Conservation (phyloP, 2,797 vertebrate genomes). For the Leuciscus waleckii region DNA sequence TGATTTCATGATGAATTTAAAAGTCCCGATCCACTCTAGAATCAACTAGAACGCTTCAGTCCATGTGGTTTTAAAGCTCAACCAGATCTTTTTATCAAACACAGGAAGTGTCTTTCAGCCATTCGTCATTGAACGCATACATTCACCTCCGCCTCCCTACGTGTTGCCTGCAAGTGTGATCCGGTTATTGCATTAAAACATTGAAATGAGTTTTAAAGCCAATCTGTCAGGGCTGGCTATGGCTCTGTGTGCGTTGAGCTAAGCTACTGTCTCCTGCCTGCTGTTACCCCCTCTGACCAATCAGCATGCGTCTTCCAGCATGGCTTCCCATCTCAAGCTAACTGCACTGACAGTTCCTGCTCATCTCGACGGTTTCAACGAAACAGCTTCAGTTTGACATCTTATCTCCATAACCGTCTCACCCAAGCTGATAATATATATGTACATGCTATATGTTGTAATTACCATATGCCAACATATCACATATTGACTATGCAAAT, state of each 20-base stretch:
- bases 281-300: slow-evolving; percentile 47
- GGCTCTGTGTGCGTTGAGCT: slow-evolving; percentile 40
- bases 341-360: slow-evolving; percentile 36
- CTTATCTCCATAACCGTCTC: slow-evolving; percentile 10
- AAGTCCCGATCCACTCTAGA: neutral
- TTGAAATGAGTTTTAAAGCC: slow-evolving; percentile 28
- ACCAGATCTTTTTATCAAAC: neutral
- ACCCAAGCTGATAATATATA: slow-evolving; percentile 3
- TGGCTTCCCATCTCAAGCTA: slow-evolving; percentile 49
- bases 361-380: slow-evolving; percentile 38
- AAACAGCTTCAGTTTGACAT: slow-evolving; percentile 53
- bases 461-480: slow-evolving; percentile 14
- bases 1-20: neutral
- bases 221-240: neutral
- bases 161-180: slow-evolving; percentile 28
- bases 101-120: slow-evolving; percentile 9
- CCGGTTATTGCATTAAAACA: slow-evolving; percentile 14
- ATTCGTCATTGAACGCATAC: slow-evolving; percentile 32
- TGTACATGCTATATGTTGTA: neutral
- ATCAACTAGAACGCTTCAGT: neutral
- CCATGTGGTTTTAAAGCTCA: neutral
- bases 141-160: slow-evolving; percentile 26
- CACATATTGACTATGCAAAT: slow-evolving; percentile 8
- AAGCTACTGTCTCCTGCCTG: slow-evolving; percentile 53
- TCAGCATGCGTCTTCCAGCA: slow-evolving; percentile 61